These are phyloP conservation scores for Petroica traversi DNA, from an alignment of 2,113 vertebrate genomes.

Conservation along the genomic window DNA sequence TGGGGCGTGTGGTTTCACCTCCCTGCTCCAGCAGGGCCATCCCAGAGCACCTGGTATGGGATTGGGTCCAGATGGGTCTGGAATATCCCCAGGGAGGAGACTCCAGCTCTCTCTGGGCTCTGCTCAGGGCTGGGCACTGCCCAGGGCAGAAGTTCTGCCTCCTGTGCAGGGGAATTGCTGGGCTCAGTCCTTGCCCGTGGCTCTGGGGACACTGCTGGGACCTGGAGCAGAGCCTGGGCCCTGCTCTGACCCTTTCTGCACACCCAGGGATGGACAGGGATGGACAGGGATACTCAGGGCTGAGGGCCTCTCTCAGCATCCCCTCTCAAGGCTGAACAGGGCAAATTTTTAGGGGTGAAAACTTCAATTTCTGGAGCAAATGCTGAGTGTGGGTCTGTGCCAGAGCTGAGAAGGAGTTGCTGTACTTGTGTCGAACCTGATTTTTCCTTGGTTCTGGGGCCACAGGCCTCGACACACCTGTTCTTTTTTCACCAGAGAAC, in stretches of 20 bases:
- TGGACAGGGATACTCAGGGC: no score
- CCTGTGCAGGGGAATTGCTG: not conserved
- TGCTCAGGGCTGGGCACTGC: not conserved
- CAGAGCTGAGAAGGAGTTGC: not conserved
- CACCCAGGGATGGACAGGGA: not conserved
- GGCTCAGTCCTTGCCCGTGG: rapidly evolving
- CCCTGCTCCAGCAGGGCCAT: not conserved
- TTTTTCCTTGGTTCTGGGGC: not conserved
- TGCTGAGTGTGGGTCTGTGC: not conserved
- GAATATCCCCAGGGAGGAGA: no score
- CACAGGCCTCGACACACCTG: not conserved
- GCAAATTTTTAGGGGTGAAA: not conserved
- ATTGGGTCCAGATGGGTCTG: not conserved
- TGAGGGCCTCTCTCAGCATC: not conserved
- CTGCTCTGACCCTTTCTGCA: not conserved
- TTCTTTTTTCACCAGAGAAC: not conserved
- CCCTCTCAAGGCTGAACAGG: rapidly evolving
- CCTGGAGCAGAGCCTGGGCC: not conserved
- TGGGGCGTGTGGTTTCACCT: not conserved
- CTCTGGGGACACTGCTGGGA: not conserved
- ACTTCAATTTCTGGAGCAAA: not conserved
- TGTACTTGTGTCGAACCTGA: not conserved
- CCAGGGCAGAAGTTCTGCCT: not conserved
- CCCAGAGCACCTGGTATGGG: not conserved
- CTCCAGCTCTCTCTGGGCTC: not conserved